A percentile compares a stretch with the other conserved stretches of the same genome.
Evolutionary conservation across 2,113 vertebrate genomes (phyloP).

Genomic region (Typhlomys cinereus): DNA sequence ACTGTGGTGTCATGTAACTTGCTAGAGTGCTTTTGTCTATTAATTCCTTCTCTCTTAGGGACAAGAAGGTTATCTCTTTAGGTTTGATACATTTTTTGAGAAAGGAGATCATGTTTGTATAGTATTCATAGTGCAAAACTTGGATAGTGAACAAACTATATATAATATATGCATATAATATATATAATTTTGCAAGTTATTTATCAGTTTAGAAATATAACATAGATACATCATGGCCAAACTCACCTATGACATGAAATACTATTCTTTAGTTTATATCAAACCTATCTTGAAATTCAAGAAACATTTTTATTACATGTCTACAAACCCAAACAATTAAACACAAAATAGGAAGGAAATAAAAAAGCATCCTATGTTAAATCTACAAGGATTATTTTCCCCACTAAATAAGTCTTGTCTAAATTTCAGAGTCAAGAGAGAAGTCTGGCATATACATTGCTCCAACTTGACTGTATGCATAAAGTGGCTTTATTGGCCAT

Average conservation of each 20-base stretch:
- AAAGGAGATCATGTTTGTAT: neutral
- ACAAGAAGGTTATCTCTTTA: neutral
- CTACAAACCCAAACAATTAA: conserved; percentile 35
- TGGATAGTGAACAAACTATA: neutral
- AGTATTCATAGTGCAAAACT: neutral
- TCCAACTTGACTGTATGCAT: conserved; percentile 14
- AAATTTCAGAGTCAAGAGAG: conserved; percentile 24
- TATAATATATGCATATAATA: neutral
- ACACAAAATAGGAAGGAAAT: conserved; percentile 49
- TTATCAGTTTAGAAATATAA: neutral
- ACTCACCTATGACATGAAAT: neutral
- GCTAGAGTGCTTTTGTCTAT: neutral
- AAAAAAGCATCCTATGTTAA: conserved; percentile 43
- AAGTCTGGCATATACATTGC: neutral
- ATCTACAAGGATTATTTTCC: neutral
- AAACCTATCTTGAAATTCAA: conserved; percentile 44
- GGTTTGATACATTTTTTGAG: neutral
- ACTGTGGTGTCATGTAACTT: neutral
- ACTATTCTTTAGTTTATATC: neutral
- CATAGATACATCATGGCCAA: neutral
- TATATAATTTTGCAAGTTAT: neutral
- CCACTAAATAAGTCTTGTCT: conserved; percentile 17
- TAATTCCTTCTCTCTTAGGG: neutral
- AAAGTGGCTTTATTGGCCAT: neutral
- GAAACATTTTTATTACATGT: conserved; percentile 4